Evolutionary conservation across 2,888 invertebrate species (phyloP), one percentile per base, ranked within the genome.

Genomic region (Drosophila prostipennis): DNA sequence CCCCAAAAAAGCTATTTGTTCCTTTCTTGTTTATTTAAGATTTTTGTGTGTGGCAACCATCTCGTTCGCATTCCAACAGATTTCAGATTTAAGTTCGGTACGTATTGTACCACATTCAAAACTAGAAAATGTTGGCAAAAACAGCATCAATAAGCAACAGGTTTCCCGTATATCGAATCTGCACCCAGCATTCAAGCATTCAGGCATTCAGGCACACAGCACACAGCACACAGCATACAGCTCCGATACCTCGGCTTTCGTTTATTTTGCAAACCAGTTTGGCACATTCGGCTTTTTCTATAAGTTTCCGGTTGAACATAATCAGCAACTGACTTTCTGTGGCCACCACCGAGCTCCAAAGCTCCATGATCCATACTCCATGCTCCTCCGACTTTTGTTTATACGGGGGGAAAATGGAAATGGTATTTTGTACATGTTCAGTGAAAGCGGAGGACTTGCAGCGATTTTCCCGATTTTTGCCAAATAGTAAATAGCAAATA

Each of bases 101-200:
- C 70, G 71, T 71, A 71, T 71, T 71, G 70, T 71, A 71, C 70
- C 70, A 71, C 70, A 71, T 71, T 71, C 70, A 71, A 71, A 71
- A 71, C 54, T 71, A 71, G 70, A 71, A 45, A 63, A 71, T 64
- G 65, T 71, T 71, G 63, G 63, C 71, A 71, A 71, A 71, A 71
- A 71, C 70, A 71, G 70, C 70, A 71, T 71, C 65, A 65, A 65
- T 65, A 65, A 65, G 65, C 65, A 65, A 65, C 65, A 65, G 65
- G 70, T 71, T 71, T 71, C 71, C 71, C 54, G 71, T 55, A 57
- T 46, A 46, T 46, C 46, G 46, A 46, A 46, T 68, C 65, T 54
- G 68, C 48, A 58, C 57, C 54, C 67, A 67, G 65, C 65, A 54
- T 32, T 32, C 56, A 45, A 34, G 10, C 43, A 42, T 10, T 13